Evolutionary conservation across 2,888 invertebrate genomes (phyloP).

Genomic region (Cryptus armator): DNA sequence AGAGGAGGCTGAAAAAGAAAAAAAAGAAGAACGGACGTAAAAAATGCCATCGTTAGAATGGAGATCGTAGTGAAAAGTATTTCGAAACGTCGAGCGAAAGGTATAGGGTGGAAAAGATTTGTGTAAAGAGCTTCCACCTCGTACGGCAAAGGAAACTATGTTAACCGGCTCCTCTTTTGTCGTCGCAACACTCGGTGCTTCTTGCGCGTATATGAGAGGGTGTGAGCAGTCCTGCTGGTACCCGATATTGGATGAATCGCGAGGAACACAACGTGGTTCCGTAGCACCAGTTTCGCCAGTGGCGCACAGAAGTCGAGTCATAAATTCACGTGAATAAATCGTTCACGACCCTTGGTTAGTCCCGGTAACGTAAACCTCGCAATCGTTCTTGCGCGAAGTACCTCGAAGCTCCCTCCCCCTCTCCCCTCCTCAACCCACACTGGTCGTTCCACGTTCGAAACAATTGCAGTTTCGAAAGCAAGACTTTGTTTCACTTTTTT

Average conservation of each 20-base stretch:
- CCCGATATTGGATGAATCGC: conserved; percentile 62
- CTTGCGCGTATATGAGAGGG: conserved; percentile 19
- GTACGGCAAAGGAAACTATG: conserved; percentile 17
- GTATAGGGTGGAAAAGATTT: background rate
- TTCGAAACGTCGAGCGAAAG: background rate
- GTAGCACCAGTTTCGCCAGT: conserved; percentile 15
- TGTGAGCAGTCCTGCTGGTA: conserved; percentile 35
- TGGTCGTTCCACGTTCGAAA: conserved; percentile 56
- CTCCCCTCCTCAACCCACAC: background rate
- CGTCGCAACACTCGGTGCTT: conserved; percentile 16
- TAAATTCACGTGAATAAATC: conserved; percentile 69
- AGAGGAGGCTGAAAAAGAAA: conserved; percentile 89
- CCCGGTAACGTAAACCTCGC: conserved; percentile 55
- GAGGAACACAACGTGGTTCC: conserved; percentile 47
- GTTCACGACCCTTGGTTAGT: conserved; percentile 65
- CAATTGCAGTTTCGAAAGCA: conserved; percentile 57
- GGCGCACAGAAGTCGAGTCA: conserved; percentile 55
- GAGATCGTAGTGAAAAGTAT: conserved; percentile 7
- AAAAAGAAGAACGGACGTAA: conserved; percentile 26
- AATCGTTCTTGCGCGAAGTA: conserved; percentile 57
- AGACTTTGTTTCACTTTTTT: conserved; percentile 35
- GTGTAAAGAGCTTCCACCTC: background rate
- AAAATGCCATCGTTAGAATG: conserved; percentile 31
- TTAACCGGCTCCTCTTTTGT: conserved; percentile 29
- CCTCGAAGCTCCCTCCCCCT: background rate